Base-by-base conservation (phyloP, 2,888 invertebrate species). In the Drosophila mayaguana region DNA sequence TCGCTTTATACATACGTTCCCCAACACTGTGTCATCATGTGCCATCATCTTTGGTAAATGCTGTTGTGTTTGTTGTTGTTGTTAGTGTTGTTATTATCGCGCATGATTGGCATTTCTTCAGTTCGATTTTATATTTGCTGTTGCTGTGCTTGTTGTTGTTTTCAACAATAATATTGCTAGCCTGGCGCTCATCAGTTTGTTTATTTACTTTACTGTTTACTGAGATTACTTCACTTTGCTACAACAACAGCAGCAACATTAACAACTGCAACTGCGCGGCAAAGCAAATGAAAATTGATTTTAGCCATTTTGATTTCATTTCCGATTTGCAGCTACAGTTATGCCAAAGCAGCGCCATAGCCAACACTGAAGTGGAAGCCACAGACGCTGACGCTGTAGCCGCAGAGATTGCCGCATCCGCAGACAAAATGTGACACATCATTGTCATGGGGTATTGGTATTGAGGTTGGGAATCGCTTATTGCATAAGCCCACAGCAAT, bases 21-120 rank as follows among this genome's bases (percentile, higher is more conserved):
- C 55, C 55, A 36, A 43, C 61, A 53, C 43, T 46, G 63, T 79
- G 68, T 72, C 67, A 61, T 64, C 65, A 78, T 36, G 38, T 63
- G 56, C 22, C 73, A 56, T 20, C 64, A 61, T 42, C 28, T 48
- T 60, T 65, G 56, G 53, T 51, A 46, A 56, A 40, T 74, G 53
- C 51, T 78, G 68, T 59, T 81, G 61, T 55, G 78, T 51, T 63
- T 88, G 71, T 54, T 56, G 63, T 50, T 81, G 63, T 61, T 86
- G 76, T 14, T 36, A 14, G 14, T 38, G 38, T 38, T 38, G 38
- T 75, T 84, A 87, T 87, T 84, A 84, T 79, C 80, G 89, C 89
- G 84, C 87, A 89, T 84, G 84, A 89, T 89, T 84, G 84, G 89
- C 84, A 81, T 84, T 88, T 84, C 81, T 73, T 83, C 70, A 81